Conservation (phyloP, 1,140 invertebrate genomes). For the Drosophila mayri region DNA sequence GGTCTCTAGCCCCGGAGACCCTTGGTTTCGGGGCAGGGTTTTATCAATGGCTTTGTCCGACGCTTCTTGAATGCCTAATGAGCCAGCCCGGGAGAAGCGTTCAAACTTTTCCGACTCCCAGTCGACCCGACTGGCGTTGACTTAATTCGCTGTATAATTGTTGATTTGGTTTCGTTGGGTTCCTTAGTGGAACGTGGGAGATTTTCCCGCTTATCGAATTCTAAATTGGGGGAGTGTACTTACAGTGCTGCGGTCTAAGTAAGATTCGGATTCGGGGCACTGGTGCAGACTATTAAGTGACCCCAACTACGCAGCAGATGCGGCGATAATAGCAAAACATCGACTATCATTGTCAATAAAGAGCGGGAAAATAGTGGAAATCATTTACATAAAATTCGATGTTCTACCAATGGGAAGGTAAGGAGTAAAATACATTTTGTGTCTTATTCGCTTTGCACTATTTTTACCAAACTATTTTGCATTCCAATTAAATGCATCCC, state of each 20-base stretch:
- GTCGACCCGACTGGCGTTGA: slow-evolving; percentile 12
- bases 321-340: background rate
- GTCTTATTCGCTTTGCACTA: background rate
- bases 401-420: background rate
- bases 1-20: slow-evolving; percentile 35
- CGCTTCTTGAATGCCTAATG: slow-evolving; percentile 66
- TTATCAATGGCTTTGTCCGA: slow-evolving; percentile 68
- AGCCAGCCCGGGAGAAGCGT: slow-evolving; percentile 29
- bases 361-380: background rate
- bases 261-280: slow-evolving; percentile 2
- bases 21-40: slow-evolving; percentile 23
- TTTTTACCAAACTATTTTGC: background rate
- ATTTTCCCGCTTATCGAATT: slow-evolving; percentile 50
- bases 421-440: too few species aligned
- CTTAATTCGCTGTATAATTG: slow-evolving; percentile 73
- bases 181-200: slow-evolving; percentile 73
- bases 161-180: slow-evolving; percentile 60
- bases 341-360: background rate
- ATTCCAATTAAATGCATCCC: background rate
- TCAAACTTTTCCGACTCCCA: slow-evolving; percentile 30
- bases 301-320: background rate
- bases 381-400: background rate
- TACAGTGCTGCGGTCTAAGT: background rate
- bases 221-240: slow-evolving; percentile 12
- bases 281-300: slow-evolving; percentile 13